Evolutionary conservation across 2,888 invertebrate genomes (phyloP), one percentile per base, ranked within the genome.

Genomic region (Tachina grossa): DNA sequence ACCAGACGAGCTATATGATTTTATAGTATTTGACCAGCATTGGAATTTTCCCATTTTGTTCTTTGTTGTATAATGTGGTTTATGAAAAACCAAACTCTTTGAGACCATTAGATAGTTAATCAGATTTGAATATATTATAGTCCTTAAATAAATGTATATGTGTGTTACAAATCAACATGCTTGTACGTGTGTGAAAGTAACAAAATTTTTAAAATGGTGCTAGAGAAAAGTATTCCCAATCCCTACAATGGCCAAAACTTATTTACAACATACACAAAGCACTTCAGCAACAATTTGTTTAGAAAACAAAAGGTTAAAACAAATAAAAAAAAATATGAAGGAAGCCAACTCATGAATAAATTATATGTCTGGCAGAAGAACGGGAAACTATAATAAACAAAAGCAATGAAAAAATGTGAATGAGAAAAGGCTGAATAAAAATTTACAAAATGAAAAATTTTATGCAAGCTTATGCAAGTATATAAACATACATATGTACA

Each of bases 341-440:
- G 57, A 47, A 45, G 31, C n/a, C 66, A 74, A 78, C 63, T 51
- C 76, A 83, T 85, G 83, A 85, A 85, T 85, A 85, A 83, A 83
- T 85, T 79, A 85, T 85, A 57, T 53, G 71, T 66, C 79, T 45
- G 51, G 55, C 10, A 43, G 59, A 43, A 39, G 59, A 1, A 49
- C 14, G 43, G 47, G 41, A 31, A 11, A 22, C 19, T 55, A 57
- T 53, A 59, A 49, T 65, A 53, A 53, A 83, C 82, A 68, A 84
- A 39, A 69, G 85, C 74, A 85, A 31, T 69, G 49, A 10, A 59
- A 65, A 66, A 74, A 69, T 57, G 49, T 75, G 75, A 82, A 77
- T 74, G 74, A 81, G 53, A 74, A 85, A 71, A 65, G 53, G 45
- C n/a, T 41, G 57, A 76, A 53, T 43, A 51, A 49, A 69, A 51